These are phyloP conservation scores for Nephrotoma appendiculata DNA, from an alignment of 2,888 invertebrate species.

Conservation along the genomic window DNA sequence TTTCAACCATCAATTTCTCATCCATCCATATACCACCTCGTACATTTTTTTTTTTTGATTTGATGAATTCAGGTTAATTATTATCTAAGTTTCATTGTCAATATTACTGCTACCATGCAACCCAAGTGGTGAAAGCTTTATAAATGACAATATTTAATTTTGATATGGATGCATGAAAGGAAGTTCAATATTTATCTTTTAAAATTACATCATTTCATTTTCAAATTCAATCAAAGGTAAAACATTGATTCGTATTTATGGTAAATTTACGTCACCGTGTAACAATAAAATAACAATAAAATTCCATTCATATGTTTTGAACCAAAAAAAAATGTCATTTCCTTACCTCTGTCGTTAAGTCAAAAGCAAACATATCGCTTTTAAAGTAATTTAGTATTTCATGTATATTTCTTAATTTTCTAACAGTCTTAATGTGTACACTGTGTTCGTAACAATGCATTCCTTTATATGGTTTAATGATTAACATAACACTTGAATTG, in stretches of 20 bases:
- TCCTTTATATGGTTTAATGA: not conserved
- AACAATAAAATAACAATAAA: not conserved
- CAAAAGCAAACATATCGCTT: not conserved
- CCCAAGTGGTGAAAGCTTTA: not conserved
- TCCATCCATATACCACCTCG: not conserved
- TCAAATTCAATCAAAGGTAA: no score
- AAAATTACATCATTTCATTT: not conserved
- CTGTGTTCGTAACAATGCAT: not conserved
- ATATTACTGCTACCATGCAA: not conserved
- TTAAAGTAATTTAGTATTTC: not conserved
- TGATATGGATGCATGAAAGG: not conserved
- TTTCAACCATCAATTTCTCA: not conserved
- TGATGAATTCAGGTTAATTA: not conserved
- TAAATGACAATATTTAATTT: not conserved
- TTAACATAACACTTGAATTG: not conserved
- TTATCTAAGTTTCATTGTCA: not conserved
- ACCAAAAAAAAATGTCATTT: not conserved
- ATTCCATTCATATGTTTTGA: not conserved
- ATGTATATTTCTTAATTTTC: not conserved
- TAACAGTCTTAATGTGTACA: not conserved
- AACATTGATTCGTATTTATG: not conserved
- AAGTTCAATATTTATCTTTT: not conserved
- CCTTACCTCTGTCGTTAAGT: no score
- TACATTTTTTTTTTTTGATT: not conserved
- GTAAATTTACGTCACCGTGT: not conserved